Conservation (phyloP, 2,113 vertebrate genomes). For the Hemiscyllium ocellatum region DNA sequence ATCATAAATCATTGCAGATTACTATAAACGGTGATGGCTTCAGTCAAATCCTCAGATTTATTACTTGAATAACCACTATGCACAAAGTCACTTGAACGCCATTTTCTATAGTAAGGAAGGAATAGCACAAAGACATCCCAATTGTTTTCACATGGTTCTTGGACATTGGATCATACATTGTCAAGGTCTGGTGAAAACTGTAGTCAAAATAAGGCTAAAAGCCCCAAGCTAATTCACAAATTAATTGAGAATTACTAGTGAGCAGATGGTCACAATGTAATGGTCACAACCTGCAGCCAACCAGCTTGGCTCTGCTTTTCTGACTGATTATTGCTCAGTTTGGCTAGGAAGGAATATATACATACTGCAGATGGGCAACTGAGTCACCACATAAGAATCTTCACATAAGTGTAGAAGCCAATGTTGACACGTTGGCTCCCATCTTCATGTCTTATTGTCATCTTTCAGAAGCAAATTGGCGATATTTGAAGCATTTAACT, state of each 20-base stretch:
- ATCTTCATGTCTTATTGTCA: not conserved
- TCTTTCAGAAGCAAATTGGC: not conserved
- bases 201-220: not conserved
- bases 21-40: not conserved
- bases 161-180: not conserved
- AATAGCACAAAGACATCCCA: not conserved
- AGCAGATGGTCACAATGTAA: not conserved
- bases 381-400: not conserved
- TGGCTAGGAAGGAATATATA: not conserved
- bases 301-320: not conserved
- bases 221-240: not conserved
- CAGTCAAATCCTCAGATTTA: not conserved
- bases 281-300: not conserved
- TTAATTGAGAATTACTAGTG: not conserved
- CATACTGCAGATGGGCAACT: not conserved
- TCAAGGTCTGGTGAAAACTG: constrained; percentile 16
- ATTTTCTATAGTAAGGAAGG: not conserved
- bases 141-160: not conserved
- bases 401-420: not conserved
- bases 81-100: not conserved
- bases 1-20: not conserved
- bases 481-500: not conserved
- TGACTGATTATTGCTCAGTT: not conserved
- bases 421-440: not conserved
- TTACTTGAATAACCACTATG: not conserved